Percentiles rank a stretch among this genome's conserved stretches.
These are phyloP conservation scores for Drosophila virilis DNA, from an alignment of 1,140 invertebrate genomes.

Conservation along the genomic window DNA sequence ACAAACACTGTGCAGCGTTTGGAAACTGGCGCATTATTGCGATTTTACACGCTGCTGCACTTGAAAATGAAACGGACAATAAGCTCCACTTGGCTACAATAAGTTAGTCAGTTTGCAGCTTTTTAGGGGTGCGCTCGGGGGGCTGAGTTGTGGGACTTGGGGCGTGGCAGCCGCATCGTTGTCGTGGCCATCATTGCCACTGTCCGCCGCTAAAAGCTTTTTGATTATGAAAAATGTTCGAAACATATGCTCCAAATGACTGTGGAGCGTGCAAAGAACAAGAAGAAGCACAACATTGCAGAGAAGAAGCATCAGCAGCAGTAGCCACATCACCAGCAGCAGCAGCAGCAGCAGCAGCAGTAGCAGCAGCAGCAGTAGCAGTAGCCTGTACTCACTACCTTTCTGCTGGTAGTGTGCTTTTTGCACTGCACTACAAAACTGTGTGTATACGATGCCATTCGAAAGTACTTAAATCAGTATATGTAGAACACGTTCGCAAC, in stretches of 20 bases:
- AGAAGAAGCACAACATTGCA: conserved; percentile 12
- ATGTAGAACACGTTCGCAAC: conserved; percentile 67
- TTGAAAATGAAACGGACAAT: conserved; percentile 82
- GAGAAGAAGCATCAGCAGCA: conserved; percentile 15
- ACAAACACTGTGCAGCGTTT: conserved; percentile 36
- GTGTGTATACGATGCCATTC: conserved; percentile 45
- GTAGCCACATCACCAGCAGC: conserved; percentile 27
- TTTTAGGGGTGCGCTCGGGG: conserved; percentile 27
- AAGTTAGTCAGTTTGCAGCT: conserved; percentile 49
- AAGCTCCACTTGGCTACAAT: conserved; percentile 70
- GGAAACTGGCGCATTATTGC: conserved; percentile 76
- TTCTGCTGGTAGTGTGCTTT: conserved; percentile 34
- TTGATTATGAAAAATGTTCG: conserved; percentile 84
- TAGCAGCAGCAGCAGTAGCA: background rate
- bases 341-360: background rate
- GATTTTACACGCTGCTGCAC: conserved; percentile 82
- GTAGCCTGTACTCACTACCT: conserved; percentile 22
- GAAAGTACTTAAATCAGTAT: conserved; percentile 36
- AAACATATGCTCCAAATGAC: conserved; percentile 83
- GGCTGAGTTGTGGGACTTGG: conserved; percentile 7
- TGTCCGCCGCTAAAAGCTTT: conserved; percentile 83
- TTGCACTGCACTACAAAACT: conserved; percentile 54
- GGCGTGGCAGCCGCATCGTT: conserved; percentile 53
- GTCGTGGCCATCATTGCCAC: conserved; percentile 74
- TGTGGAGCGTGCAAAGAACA: conserved; percentile 69